Evolutionary conservation across 2,113 vertebrate genomes (phyloP).

Genomic region (Pseudolaguvia tuberculata): DNA sequence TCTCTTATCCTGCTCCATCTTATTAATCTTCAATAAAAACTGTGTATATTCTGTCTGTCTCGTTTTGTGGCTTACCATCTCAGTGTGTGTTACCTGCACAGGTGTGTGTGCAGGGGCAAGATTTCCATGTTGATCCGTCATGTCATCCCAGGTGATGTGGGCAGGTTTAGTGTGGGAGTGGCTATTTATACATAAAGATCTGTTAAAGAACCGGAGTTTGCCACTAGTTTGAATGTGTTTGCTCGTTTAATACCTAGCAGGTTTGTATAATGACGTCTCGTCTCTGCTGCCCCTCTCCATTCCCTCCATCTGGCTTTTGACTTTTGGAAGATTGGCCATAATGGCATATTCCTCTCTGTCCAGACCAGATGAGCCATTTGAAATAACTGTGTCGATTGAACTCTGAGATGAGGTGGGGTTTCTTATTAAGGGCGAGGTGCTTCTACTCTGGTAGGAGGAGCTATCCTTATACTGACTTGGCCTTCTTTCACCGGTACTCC

Average conservation of each 20-base stretch:
- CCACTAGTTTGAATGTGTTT: background rate
- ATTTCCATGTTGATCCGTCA: conserved; percentile 54
- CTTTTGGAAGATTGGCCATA: conserved; percentile 83
- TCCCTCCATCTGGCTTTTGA: conserved; percentile 58
- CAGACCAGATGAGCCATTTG: conserved; percentile 66
- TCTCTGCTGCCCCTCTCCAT: conserved; percentile 66
- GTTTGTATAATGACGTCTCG: conserved; percentile 81
- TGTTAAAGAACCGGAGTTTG: background rate
- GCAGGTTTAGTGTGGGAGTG: conserved; percentile 66
- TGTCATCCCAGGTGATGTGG: conserved; percentile 63
- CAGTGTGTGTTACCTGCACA: conserved; percentile 44
- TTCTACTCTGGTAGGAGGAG: conserved; percentile 42
- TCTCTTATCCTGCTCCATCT: conserved; percentile 31
- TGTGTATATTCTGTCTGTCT: background rate
- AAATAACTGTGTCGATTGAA: conserved; percentile 68
- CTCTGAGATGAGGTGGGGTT: conserved; percentile 67
- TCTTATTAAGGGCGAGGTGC: conserved; percentile 56
- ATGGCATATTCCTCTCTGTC: conserved; percentile 78
- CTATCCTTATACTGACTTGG: conserved; percentile 23
- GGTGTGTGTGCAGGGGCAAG: conserved; percentile 58
- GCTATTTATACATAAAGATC: conserved; percentile 48
- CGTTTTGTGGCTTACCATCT: background rate
- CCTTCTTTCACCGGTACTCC: conserved; percentile 47
- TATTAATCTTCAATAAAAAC: conserved; percentile 40
- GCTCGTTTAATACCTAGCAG: conserved; percentile 73